These are phyloP conservation scores for Dynastes maya DNA, from an alignment of 2,888 invertebrate species.

Conservation along the genomic window DNA sequence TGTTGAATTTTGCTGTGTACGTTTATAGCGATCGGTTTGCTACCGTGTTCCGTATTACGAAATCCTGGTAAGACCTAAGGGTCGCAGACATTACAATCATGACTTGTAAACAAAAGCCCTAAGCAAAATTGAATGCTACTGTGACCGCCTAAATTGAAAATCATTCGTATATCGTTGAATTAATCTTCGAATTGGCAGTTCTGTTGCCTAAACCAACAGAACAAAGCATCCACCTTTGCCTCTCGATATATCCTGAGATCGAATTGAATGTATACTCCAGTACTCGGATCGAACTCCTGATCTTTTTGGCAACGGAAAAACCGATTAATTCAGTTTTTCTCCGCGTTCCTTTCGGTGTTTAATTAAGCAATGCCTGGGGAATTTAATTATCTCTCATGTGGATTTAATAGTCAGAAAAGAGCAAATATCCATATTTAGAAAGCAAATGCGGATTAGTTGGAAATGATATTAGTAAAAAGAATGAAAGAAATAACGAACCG, in stretches of 20 bases:
- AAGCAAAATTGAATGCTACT: slow-evolving; percentile 48
- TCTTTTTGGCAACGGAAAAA: not conserved
- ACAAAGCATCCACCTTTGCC: slow-evolving; percentile 22
- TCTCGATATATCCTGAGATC: not conserved
- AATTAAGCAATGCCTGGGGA: not conserved
- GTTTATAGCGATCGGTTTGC: slow-evolving; percentile 5
- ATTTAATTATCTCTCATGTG: no score
- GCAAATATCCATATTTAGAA: no score
- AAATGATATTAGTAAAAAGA: no score
- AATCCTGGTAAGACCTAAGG: slow-evolving; percentile 49
- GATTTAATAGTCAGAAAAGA: no score
- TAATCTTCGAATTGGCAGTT: slow-evolving; percentile 38
- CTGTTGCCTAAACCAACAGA: slow-evolving; percentile 35
- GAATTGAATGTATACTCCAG: not conserved
- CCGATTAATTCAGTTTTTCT: slow-evolving; percentile 6
- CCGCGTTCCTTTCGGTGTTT: not conserved
- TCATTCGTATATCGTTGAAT: slow-evolving; percentile 47
- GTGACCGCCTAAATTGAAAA: slow-evolving; percentile 55
- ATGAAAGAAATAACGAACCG: no score
- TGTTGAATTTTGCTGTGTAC: slow-evolving; percentile 52
- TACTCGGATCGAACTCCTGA: not conserved
- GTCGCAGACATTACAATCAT: slow-evolving; percentile 53
- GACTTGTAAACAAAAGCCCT: slow-evolving; percentile 56
- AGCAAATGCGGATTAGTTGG: no score
- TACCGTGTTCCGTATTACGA: slow-evolving; percentile 38